Evolutionary conservation across 2,113 vertebrate genomes (phyloP).

Genomic region (Hippolais icterina): DNA sequence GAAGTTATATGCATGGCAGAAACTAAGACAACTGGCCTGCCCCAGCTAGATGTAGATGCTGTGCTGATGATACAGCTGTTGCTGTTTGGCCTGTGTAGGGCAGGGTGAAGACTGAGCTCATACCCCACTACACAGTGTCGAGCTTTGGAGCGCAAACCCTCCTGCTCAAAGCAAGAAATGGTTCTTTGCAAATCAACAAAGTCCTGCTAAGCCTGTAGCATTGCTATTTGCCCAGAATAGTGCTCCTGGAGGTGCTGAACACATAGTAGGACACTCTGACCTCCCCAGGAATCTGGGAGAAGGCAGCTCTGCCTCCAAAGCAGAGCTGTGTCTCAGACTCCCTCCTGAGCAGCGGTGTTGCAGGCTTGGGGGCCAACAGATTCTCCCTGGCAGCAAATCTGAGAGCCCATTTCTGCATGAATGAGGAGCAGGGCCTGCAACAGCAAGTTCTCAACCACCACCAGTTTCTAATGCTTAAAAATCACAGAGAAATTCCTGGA

Average conservation of each 20-base stretch:
- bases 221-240: background rate
- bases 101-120: background rate
- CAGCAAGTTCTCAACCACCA: constrained; percentile 7
- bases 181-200: background rate
- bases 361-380: background rate
- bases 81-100: background rate
- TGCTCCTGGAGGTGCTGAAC: background rate
- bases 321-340: background rate
- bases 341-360: background rate
- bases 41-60: background rate
- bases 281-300: background rate
- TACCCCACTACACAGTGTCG: fast-evolving
- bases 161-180: background rate
- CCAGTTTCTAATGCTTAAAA: background rate
- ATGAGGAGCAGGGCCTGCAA: background rate
- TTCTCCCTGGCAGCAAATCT: background rate
- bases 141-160: background rate
- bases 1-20: background rate
- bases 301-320: background rate
- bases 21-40: background rate
- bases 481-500: background rate
- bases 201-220: background rate
- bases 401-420: background rate
- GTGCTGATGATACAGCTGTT: background rate
- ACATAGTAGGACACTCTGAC: background rate